Base-by-base conservation (phyloP, 2,797 vertebrate species). In the Rallus crepitans region DNA sequence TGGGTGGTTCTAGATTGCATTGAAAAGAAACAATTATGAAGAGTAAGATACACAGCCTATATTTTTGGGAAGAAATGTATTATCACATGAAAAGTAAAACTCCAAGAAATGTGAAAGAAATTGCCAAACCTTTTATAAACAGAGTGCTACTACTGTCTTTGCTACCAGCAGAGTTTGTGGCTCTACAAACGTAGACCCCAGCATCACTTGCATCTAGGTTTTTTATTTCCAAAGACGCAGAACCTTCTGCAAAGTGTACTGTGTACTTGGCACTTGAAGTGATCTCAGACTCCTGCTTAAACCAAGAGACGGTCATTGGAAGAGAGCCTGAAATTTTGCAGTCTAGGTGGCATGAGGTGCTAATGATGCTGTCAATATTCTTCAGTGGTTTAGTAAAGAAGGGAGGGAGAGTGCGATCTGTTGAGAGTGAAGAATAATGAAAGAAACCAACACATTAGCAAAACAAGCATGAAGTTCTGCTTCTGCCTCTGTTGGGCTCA, bases 301-400 rank as follows among this genome's bases (percentile, higher is more conserved):
- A 99, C 99, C 99, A 99, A 92, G 97, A 97, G 66, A 99, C 94
- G 7, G 98, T 99, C 98, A 99, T 99, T 77, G 99, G 99, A 92
- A 99, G 99, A 64, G 99, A 99, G 82, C 99, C 99, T 87, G 99
- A 99, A 79, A 99, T 98, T 96, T 98, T 99, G 97, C 99, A 99
- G 89, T 99, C 99, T 97, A 99, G 95, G 56, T 95, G 98, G 89
- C 99, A 97, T 0, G 98, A 97, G 31, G 97, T 95, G 14, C 94
- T 98, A 94, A 99, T 90, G 70, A 98, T 97, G 45, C 99, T 99
- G 96, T 99, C 99, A 82, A 99, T 97, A 47, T 99, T 99, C 98
- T 99, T 99, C 86, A 99, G 98, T 66, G 97, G 98, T 98, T 99
- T 99, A 94, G 98, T 99, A 96, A 99, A 99, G 93, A 98, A 98